These are phyloP conservation scores for Cuculus canorus DNA, from an alignment of 2,797 vertebrate genomes.

Conservation along the genomic window DNA sequence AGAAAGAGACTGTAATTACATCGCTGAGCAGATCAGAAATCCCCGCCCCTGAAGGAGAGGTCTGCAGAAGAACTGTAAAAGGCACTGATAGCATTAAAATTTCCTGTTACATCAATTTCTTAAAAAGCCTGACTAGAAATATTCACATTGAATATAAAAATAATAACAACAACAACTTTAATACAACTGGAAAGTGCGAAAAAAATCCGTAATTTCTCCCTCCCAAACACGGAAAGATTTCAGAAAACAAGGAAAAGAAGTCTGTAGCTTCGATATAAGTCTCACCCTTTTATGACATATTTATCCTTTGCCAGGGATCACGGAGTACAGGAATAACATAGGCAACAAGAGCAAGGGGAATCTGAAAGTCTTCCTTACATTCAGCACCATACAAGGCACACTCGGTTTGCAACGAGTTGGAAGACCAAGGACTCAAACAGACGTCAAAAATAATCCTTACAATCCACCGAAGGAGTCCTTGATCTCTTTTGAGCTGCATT, in stretches of 20 bases:
- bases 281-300: conserved; percentile 40
- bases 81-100: conserved; percentile 42
- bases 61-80: conserved; percentile 32
- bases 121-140: conserved; percentile 60
- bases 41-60: not conserved
- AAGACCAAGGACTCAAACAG: conserved; percentile 52
- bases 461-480: conserved; percentile 42
- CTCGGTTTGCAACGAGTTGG: not conserved
- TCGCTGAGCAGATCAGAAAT: conserved; percentile 32
- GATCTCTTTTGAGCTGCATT: conserved; percentile 34
- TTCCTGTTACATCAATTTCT: conserved; percentile 28
- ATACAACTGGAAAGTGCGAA: conserved; percentile 83
- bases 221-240: conserved; percentile 52
- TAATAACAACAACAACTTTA: conserved; percentile 75
- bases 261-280: not conserved
- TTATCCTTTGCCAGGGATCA: conserved; percentile 57
- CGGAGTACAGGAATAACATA: conserved; percentile 39
- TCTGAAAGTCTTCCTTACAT: conserved; percentile 62
- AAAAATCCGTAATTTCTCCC: conserved; percentile 60
- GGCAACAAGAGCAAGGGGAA: conserved; percentile 7
- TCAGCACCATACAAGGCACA: conserved; percentile 59
- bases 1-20: conserved; percentile 41
- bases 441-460: conserved; percentile 47
- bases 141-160: conserved; percentile 84
- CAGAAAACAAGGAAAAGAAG: conserved; percentile 32